phyloP scores from a whole-genome alignment of 2,888 invertebrate genomes.

The Hoplodrina blanda region DNA sequence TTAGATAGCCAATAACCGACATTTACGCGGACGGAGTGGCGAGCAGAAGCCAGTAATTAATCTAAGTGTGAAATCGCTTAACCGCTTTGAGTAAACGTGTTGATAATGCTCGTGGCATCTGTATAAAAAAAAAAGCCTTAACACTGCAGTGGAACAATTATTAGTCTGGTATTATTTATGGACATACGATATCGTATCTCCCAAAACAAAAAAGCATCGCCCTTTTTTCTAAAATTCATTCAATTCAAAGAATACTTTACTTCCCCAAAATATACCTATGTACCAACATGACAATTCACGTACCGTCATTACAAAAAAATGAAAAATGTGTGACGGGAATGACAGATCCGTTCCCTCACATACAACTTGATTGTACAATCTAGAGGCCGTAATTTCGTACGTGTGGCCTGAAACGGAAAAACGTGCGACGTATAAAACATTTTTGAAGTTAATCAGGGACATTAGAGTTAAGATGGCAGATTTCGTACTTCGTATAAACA shows the following conservation, averaged over 20 bases:
- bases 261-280: background rate
- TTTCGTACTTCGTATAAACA: background rate
- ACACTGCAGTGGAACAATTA: no score
- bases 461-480: constrained; percentile 7
- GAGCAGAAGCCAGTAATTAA: no score
- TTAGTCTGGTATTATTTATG: no score
- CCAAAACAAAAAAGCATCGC: background rate
- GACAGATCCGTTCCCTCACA: constrained; percentile 53
- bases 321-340: constrained; percentile 38
- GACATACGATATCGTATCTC: no score
- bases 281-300: constrained; percentile 41
- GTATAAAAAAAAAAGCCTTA: no score
- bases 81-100: no score
- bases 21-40: no score
- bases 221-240: background rate
- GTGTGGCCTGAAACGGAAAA: constrained; percentile 42
- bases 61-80: no score
- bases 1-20: no score
- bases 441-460: constrained; percentile 46
- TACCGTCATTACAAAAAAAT: constrained; percentile 46
- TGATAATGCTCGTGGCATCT: no score
- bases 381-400: constrained; percentile 35
- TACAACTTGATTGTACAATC: constrained; percentile 55
- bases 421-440: constrained; percentile 52
- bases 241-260: background rate